Evolutionary conservation across 2,797 vertebrate genomes (phyloP), one percentile per base, ranked within the genome.

Genomic region (Cygnus olor): DNA sequence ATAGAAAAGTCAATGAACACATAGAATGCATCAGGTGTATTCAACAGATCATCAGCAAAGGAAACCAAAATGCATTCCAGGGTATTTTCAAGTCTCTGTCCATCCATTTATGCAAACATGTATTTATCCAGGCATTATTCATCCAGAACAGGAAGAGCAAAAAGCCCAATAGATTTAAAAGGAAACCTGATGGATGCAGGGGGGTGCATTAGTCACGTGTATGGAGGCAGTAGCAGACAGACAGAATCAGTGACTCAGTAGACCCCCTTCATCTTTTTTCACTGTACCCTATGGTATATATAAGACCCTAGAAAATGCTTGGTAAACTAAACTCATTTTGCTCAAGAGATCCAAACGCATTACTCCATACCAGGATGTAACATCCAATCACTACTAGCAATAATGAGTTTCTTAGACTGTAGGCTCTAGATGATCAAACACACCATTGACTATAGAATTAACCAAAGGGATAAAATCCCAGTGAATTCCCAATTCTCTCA

Each of bases 1-100:
- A 96, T 89, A 96, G 79, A 94, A 96, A 96, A 95, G 94, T 93
- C 95, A 92, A 96, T 96, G 95, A 92, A 95, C 82, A 88, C 36
- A 61, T 57, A 72, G 89, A 94, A 94, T 78, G 82, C 69, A 95
- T 80, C 89, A 89, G 85, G 94, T 92, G 54, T 94, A 92, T 93
- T 95, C 93, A 91, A 92, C 88, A 95, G 85, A 92, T 92, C 85
- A 92, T 95, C 80, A 92, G 54, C 69, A 88, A 84, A 94, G 69
- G 61, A 96, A 95, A 96, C 89, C 44, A 92, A 85, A 92, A 85
- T 38, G 16, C 44, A 79, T 79, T 61, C 77, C 57, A 68, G 82
- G 63, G 34, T 84, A 81, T 90, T 79, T 92, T 76, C 69, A 90
- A 73, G 40, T 82, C 70, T 80, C 58, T 93, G 45, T 73, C 79